Percentiles rank a stretch among this genome's conserved stretches.
Conservation (phyloP, 2,113 vertebrate species). For the Ploceus nigricollis region DNA sequence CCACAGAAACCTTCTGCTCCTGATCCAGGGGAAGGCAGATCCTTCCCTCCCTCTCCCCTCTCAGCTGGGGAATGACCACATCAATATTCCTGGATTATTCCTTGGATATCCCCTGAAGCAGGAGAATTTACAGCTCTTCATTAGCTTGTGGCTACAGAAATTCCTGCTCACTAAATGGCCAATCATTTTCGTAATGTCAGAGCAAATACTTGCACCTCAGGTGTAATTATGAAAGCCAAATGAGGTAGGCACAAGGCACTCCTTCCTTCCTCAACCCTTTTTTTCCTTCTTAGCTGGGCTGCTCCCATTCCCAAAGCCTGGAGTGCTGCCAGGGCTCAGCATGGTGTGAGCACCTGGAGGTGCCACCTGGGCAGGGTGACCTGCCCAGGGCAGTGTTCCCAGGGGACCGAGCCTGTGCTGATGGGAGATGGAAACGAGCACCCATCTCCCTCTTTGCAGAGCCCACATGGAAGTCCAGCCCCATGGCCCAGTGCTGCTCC, state of each 20-base stretch:
- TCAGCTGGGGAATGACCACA: background rate
- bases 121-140: background rate
- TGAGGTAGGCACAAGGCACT: background rate
- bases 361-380: background rate
- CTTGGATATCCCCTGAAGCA: background rate
- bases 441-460: rapidly evolving
- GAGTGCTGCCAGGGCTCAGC: background rate
- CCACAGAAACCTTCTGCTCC: background rate
- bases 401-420: rapidly evolving
- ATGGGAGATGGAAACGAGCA: background rate
- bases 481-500: background rate
- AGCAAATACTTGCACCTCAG: constrained; percentile 17
- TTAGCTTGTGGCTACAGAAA: constrained; percentile 47
- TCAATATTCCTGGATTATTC: background rate
- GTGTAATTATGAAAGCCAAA: background rate
- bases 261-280: background rate
- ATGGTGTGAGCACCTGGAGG: background rate
- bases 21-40: background rate
- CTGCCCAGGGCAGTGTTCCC: background rate
- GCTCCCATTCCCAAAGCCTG: background rate
- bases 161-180: constrained; percentile 15
- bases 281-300: background rate
- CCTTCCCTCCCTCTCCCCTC: background rate
- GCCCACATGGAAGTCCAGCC: background rate
- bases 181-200: constrained; percentile 14